Evolutionary conservation across 1,140 invertebrate genomes (phyloP), one percentile per base, ranked within the genome.

Genomic region (Bombus soroeensis): DNA sequence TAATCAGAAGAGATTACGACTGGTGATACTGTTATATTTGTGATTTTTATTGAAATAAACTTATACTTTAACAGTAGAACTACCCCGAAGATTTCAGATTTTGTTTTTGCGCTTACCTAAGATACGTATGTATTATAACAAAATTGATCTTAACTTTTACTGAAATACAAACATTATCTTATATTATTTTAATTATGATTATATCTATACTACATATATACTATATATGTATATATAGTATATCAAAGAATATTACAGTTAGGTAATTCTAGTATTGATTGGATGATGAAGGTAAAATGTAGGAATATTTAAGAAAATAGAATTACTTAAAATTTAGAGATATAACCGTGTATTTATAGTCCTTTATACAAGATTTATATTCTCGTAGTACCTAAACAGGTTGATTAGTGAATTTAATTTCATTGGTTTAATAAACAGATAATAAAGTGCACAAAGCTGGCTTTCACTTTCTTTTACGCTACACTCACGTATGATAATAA

Each of bases 321-420:
- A 74, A 70, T 71, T 71, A 34, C n/a, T 43, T 25, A 37, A 72
- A 79, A 72, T 62, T 57, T 84, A 79, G 15, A 79, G 75, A 72
- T n/a, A 68, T 57, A 79, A 62, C 37, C 34, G 47, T 79, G 75
- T 79, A 71, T 79, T 79, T 84, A 71, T 84, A 79, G 15, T 59
- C 15, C 66, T 84, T 84, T 84, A 79, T 84, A 79, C 75, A 84
- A 79, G 75, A 70, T 62, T 59, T 41, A 79, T 84, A 57, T 39
- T 25, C 41, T 68, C 28, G 34, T 83, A 53, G 39, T 83, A 53
- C 0, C 34, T 75, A 83, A 53, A 76, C 43, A 22, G 57, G n/a
- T 41, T 53, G 22, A 47, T 82, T 66, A 75, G 10, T 62, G 28
- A 41, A n/a, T 71, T 76, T 13, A 25, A 64, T 82, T 66, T 82